phyloP scores from a whole-genome alignment of 2,797 vertebrate species.

The Diplodus puntazzo region DNA sequence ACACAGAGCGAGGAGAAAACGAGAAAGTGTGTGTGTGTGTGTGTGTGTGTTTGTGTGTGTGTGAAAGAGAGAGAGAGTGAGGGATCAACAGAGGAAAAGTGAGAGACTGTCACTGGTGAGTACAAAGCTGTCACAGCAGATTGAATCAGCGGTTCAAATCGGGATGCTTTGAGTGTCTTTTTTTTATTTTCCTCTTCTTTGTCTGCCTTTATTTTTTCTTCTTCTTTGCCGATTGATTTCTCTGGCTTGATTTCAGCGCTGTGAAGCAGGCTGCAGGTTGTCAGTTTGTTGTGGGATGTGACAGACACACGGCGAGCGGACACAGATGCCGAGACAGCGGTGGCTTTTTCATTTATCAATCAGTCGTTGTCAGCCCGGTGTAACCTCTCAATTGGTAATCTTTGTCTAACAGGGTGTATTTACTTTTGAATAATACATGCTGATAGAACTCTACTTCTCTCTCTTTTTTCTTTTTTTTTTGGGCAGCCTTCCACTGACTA shows the following conservation, averaged over 20 bases:
- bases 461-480: constrained; percentile 31
- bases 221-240: constrained; percentile 49
- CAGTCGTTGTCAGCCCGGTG: constrained; percentile 44
- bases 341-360: constrained; percentile 48
- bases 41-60: constrained; percentile 17
- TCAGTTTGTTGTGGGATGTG: constrained; percentile 58
- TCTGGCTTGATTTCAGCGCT: constrained; percentile 43
- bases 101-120: constrained; percentile 79
- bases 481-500: constrained; percentile 31
- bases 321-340: constrained; percentile 55
- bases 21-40: constrained; percentile 21
- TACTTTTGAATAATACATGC: constrained; percentile 59
- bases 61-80: constrained; percentile 48
- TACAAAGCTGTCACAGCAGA: constrained; percentile 75
- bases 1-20: constrained; percentile 24
- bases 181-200: constrained; percentile 41
- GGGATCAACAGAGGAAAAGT: constrained; percentile 76
- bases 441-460: constrained; percentile 33
- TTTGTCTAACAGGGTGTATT: constrained; percentile 24
- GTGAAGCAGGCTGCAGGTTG: constrained; percentile 78
- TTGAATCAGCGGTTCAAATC: constrained; percentile 64
- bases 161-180: constrained; percentile 59
- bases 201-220: constrained; percentile 43
- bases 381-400: constrained; percentile 32
- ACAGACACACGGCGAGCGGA: constrained; percentile 32